Evolutionary conservation across 2,113 vertebrate genomes (phyloP), one percentile per base, ranked within the genome.

Genomic region (Thoracochromis brauschi): DNA sequence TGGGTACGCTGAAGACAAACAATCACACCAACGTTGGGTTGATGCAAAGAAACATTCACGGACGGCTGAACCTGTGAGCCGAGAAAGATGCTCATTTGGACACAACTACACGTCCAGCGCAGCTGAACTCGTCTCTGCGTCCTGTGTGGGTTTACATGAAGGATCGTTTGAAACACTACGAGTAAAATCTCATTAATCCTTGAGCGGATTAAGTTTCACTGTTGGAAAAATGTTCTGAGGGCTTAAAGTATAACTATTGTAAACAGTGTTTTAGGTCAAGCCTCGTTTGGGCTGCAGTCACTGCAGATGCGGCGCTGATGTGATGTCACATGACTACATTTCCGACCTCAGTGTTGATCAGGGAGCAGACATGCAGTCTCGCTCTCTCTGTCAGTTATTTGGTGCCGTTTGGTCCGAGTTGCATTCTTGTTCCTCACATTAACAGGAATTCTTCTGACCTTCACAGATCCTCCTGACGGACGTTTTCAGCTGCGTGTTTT

Each of bases 271-370:
- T 83, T 47, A 79, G 2, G 38, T 9, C 10, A 81, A 85, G 40
- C 31, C 68, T 63, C 9, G 3, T 31, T 80, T 29, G 83, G 53
- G 33, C 71, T 63, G 58, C 4, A 8, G 0, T 29, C 55, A 11
- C 51, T 1, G 29, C 2, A 8, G 14, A 57, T 3, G 1, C 1
- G 7, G 40, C 8, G 4, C 40, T 78, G 73, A 19, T 31, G 58
- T 35, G 58, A 63, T 0, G 45, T 49, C 26, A 10, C 73, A 49
- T 78, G 26, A 78, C 71, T 31, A 78, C 26, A 49, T 42, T 0
- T 58, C 57, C 1, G 16, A 0, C 2, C 55, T 16, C 14, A 1
- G 55, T 17, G 55, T 58, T 0, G 16, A 31, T 49, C 14, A 73
- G 21, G 1, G 24, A 11, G 21, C 21, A 24, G 21, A 16, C 24